Base-by-base conservation (phyloP, 2,888 invertebrate species). In the Clitarchus hookeri region DNA sequence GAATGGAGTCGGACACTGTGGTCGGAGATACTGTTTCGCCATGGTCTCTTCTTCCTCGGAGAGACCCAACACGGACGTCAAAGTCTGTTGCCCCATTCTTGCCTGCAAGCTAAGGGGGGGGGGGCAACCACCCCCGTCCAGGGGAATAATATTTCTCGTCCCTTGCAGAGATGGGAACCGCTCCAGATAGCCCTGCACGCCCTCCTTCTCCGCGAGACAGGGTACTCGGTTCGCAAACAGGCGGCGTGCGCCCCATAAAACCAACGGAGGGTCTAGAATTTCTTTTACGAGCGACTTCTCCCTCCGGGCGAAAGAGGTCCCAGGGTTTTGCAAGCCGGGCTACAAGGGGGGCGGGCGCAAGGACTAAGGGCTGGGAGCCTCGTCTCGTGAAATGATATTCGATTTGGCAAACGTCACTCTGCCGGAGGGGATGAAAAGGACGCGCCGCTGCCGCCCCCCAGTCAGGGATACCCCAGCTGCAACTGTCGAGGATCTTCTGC, bases 221-320 rank as follows among this genome's bases (percentile, higher is more conserved):
- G n/a, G 65, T 65, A 65, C 65, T n/a, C 65, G n/a, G 65, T 65
- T 65, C 65, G 65, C 65, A 65, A 65, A 65, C 65, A 65, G 23
- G 16, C 65, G 23, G 65, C 65, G 65, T 65, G 23, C 65, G 12
- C 16, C 65, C 65, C 65, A 65, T 65, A 65, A 65, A 65, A 65
- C 65, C 1, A 65, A 23, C 65, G 0, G 65, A 23, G 16, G 65
- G 65, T 6, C 13, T 8, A 23, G 65, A 65, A 65, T 65, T 65
- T 65, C 65, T 65, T 65, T 65, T 65, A 65, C 65, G 65, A 65
- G 65, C 65, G 8, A n/a, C 65, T 65, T 65, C 8, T 65, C 23
- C 36, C 36, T 36, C 36, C 4, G 36, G 65, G n/a, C 6, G 23
- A n/a, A 9, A 19, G 65, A 16, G 16, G 65, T n/a, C 23, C 65